These are phyloP conservation scores for Lepidocyrtinus sp. DNA, from an alignment of 2,888 invertebrate genomes.

Conservation along the genomic window DNA sequence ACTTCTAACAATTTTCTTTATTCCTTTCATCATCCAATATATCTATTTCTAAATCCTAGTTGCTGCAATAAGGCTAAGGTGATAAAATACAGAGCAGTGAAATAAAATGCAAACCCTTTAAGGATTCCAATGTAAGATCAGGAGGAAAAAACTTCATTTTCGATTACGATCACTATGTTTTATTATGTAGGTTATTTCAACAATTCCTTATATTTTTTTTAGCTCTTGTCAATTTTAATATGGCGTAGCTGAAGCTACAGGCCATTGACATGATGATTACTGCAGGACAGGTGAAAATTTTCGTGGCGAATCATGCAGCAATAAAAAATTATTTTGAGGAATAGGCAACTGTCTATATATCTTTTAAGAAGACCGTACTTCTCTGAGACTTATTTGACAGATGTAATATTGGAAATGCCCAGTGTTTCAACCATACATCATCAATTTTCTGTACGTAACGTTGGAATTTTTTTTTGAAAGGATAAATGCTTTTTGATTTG, in stretches of 20 bases:
- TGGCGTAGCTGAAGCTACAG: too few species aligned
- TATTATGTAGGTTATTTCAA: conserved; percentile 40
- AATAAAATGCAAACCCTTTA: too few species aligned
- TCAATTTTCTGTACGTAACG: conserved; percentile 18
- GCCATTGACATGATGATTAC: conserved; percentile 22
- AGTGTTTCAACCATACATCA: conserved; percentile 19
- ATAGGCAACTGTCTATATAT: too few species aligned
- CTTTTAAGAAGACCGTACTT: too few species aligned
- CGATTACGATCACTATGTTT: too few species aligned
- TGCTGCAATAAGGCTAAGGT: too few species aligned
- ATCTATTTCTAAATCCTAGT: too few species aligned
- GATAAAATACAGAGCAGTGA: too few species aligned
- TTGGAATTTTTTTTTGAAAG: not conserved
- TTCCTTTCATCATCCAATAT: conserved; percentile 50
- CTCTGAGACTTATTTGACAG: conserved; percentile 23
- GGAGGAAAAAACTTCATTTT: not conserved
- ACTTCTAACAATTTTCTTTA: conserved; percentile 50
- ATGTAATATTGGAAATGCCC: not conserved
- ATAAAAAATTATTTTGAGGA: too few species aligned
- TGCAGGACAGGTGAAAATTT: conserved; percentile 31
- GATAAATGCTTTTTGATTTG: not conserved
- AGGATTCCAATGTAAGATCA: not conserved
- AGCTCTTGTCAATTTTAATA: too few species aligned
- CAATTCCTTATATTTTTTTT: too few species aligned
- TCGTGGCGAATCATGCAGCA: conserved; percentile 13